A percentile compares a stretch with the other conserved stretches of the same genome.
Evolutionary conservation across 2,113 vertebrate genomes (phyloP).

Genomic region (Piprites chloris): DNA sequence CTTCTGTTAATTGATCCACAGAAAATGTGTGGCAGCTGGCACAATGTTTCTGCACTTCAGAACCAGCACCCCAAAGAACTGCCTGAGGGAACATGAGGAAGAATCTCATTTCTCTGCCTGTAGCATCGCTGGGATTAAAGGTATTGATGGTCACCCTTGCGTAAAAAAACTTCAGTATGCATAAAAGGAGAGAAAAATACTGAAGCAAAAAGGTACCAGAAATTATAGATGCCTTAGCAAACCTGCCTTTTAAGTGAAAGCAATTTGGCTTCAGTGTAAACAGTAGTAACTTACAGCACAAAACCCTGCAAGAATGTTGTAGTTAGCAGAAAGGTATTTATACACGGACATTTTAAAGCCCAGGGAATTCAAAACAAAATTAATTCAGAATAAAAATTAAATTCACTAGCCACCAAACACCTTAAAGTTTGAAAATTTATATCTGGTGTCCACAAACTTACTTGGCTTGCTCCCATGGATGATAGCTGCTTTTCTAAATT

Average conservation of each 20-base stretch:
- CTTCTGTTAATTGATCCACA: background rate
- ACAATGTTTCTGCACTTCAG: rapidly evolving
- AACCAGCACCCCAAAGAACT: background rate
- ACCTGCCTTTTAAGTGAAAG: background rate
- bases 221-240: background rate
- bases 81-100: background rate
- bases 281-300: background rate
- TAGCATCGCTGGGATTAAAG: background rate
- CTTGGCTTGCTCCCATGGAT: background rate
- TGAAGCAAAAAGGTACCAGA: background rate
- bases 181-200: background rate
- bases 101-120: background rate
- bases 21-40: background rate
- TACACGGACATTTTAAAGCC: background rate
- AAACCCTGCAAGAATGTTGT: background rate
- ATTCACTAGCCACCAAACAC: background rate
- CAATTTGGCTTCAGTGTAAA: background rate
- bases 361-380: background rate
- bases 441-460: background rate
- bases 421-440: background rate
- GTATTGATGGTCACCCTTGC: background rate
- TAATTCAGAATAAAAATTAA: background rate
- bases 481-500: background rate
- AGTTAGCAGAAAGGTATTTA: background rate
- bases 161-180: background rate